A percentile compares a stretch with the other conserved stretches of the same genome.
phyloP scores from a whole-genome alignment of 2,113 vertebrate species.

The Plotosus lineatus region DNA sequence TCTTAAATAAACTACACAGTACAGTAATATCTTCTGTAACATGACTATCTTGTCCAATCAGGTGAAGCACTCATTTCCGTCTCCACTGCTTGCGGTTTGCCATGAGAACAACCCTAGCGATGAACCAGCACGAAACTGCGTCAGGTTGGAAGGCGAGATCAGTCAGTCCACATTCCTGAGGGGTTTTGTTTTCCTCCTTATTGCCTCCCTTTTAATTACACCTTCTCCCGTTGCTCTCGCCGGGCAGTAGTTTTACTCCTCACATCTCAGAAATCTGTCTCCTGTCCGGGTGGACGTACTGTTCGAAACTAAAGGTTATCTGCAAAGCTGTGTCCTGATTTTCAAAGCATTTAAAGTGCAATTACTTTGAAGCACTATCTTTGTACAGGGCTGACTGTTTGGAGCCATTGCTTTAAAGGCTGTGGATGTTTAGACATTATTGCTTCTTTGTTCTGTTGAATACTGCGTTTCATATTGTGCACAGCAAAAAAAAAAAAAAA shows the following conservation, averaged over 20 bases:
- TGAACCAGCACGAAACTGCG: slow-evolving; percentile 11
- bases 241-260: slow-evolving; percentile 64
- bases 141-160: slow-evolving; percentile 15
- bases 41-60: background rate
- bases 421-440: slow-evolving; percentile 13
- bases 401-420: slow-evolving; percentile 62
- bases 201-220: slow-evolving; percentile 72
- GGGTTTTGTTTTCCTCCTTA: slow-evolving; percentile 39
- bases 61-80: slow-evolving; percentile 8
- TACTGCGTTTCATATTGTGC: slow-evolving; percentile 8
- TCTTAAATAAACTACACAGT: background rate
- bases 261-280: slow-evolving; percentile 22
- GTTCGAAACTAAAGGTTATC: slow-evolving; percentile 45
- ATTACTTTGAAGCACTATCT: slow-evolving; percentile 42
- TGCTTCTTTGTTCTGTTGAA: slow-evolving; percentile 34
- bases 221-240: slow-evolving; percentile 69
- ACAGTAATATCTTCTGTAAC: background rate
- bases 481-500: background rate
- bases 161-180: slow-evolving; percentile 39
- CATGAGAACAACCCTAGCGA: slow-evolving; percentile 2
- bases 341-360: slow-evolving; percentile 31
- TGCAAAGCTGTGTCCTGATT: slow-evolving; percentile 16
- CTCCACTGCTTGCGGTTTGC: background rate
- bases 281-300: background rate
- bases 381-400: slow-evolving; percentile 58